phyloP scores from a whole-genome alignment of 2,888 invertebrate genomes.

The Cerceris rybyensis region DNA sequence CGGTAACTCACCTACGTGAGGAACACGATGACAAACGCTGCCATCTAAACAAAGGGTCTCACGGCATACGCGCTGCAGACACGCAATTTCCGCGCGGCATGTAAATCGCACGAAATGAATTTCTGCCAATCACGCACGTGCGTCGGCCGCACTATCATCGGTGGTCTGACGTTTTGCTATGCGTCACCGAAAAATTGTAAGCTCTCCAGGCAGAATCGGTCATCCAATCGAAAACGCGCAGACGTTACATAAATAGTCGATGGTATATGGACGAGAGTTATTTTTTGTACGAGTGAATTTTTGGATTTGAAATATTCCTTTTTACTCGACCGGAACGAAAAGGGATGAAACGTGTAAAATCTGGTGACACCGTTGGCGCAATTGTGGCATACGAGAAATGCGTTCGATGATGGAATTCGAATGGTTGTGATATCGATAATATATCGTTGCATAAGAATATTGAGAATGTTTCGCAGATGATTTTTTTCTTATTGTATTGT shows the following conservation, averaged over 20 bases:
- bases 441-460: too few species aligned
- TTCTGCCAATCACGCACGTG: slow-evolving; percentile 72
- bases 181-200: slow-evolving; percentile 34
- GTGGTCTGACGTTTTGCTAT: slow-evolving; percentile 4
- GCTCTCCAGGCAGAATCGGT: slow-evolving; percentile 2
- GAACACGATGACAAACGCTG: slow-evolving; percentile 68
- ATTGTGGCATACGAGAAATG: too few species aligned
- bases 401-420: too few species aligned
- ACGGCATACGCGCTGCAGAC: slow-evolving; percentile 59
- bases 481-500: too few species aligned
- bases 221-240: slow-evolving; percentile 2
- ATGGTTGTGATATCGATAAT: too few species aligned
- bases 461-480: too few species aligned
- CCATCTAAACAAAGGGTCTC: slow-evolving; percentile 70
- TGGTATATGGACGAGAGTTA: neutral
- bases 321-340: neutral
- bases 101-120: slow-evolving; percentile 75
- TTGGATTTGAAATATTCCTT: neutral
- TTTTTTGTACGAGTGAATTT: slow-evolving; percentile 3
- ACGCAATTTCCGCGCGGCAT: slow-evolving; percentile 71
- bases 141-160: slow-evolving; percentile 46
- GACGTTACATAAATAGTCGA: slow-evolving; percentile 16
- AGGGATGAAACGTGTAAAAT: neutral
- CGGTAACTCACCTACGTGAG: slow-evolving; percentile 56
- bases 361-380: neutral